Conservation (phyloP, 2,888 invertebrate species). For the Halocaridina rubra region DNA sequence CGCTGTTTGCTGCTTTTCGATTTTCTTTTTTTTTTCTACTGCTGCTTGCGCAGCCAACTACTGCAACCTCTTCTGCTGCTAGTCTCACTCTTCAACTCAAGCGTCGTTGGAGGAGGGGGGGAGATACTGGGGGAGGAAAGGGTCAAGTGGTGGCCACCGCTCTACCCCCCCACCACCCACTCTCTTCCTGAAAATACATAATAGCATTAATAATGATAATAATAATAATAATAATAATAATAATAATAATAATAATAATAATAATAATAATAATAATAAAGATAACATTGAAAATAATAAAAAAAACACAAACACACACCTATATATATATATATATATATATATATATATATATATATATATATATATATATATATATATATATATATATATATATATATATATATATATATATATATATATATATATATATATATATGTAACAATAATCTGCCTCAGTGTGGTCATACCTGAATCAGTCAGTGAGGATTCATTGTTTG, state of each 20-base stretch:
- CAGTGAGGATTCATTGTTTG: no score
- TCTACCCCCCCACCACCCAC: slow-evolving; percentile 46
- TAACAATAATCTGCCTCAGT: no score
- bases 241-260: not conserved
- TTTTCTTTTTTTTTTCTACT: not conserved
- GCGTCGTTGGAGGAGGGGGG: not conserved
- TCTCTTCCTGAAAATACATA: slow-evolving; percentile 4
- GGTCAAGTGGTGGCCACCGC: slow-evolving; percentile 36
- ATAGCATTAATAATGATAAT: not conserved
- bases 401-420: not conserved
- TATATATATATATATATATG: not conserved
- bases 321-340: not conserved
- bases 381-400: slow-evolving; percentile 6
- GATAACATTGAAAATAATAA: not conserved
- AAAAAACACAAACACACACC: not conserved
- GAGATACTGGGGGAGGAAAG: slow-evolving; percentile 34
- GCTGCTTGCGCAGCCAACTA: not conserved
- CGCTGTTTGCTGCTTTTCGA: not conserved
- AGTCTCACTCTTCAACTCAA: no score
- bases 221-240: not conserved
- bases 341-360: not conserved
- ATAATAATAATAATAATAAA: not conserved
- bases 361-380: not conserved
- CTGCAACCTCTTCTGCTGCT: no score
- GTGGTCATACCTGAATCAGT: no score